A percentile compares a stretch with the other conserved stretches of the same genome.
Conservation (phyloP, 2,113 vertebrate genomes). For the Stictonetta naevosa region DNA sequence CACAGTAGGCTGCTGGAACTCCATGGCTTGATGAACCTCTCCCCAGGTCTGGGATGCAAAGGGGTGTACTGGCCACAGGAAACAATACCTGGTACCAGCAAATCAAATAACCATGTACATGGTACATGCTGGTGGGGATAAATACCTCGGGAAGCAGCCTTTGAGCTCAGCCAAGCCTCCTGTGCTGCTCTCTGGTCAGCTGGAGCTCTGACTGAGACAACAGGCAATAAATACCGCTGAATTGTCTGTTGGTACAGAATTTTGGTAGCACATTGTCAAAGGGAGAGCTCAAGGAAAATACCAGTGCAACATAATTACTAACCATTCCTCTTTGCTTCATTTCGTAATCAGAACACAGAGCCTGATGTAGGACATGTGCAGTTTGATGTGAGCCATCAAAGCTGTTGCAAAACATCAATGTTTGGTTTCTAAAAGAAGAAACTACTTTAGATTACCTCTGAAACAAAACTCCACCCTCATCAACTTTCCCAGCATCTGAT, state of each 20-base stretch:
- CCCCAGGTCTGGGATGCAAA: neutral
- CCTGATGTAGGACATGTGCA: neutral
- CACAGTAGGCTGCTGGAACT: neutral
- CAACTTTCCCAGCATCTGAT: neutral
- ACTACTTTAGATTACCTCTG: neutral
- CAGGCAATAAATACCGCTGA: neutral
- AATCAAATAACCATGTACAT: neutral
- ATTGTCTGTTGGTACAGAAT: neutral
- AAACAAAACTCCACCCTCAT: neutral
- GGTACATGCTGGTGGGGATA: neutral
- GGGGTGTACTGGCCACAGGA: neutral
- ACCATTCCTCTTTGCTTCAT: neutral
- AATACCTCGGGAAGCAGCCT: neutral
- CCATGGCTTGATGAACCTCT: neutral
- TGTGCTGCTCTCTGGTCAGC: neutral
- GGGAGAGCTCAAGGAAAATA: neutral
- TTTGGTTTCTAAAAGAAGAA: neutral
- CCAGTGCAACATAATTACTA: neutral
- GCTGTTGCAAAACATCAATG: neutral
- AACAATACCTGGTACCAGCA: neutral
- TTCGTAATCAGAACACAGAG: neutral
- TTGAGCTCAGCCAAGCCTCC: neutral
- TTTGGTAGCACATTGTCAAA: neutral
- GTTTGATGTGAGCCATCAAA: neutral
- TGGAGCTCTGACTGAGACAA: neutral